Conservation (phyloP, 2,113 vertebrate species). For the Petrocephalus microphthalmus region DNA sequence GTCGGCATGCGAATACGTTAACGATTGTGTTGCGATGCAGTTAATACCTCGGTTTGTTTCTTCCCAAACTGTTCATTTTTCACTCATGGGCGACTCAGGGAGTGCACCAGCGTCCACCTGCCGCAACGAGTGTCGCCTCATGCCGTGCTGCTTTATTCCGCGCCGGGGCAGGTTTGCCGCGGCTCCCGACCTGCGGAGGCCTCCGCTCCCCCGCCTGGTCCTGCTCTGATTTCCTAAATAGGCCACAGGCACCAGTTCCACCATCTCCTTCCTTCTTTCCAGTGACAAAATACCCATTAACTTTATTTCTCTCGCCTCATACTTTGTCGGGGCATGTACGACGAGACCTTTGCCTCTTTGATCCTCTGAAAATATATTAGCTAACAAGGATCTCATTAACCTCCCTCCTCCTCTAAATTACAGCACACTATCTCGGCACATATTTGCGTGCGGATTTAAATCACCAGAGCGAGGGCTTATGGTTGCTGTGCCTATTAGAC, state of each 20-base stretch:
- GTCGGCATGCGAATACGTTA: too few relatives aligned
- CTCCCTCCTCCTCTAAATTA: conserved; percentile 20
- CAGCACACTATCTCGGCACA: conserved; percentile 1
- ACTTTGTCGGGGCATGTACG: conserved; percentile 24
- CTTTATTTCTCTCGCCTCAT: conserved; percentile 15
- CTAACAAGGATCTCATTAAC: conserved; percentile 39
- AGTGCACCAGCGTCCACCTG: neutral
- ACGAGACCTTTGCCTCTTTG: conserved; percentile 27
- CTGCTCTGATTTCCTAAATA: conserved; percentile 28
- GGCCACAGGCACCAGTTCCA: conserved; percentile 14
- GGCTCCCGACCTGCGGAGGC: neutral
- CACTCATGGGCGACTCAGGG: neutral
- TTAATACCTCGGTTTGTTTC: neutral
- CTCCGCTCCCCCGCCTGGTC: conserved; percentile 9
- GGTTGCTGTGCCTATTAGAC: conserved; percentile 5
- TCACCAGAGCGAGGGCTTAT: neutral
- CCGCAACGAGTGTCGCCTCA: neutral
- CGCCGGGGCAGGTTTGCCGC: too few relatives aligned
- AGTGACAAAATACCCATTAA: conserved; percentile 30
- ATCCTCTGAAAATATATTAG: conserved; percentile 32
- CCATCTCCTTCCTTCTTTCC: neutral
- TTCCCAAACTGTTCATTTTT: neutral
- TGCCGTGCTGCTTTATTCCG: too few relatives aligned
- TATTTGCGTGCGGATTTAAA: conserved; percentile 12
- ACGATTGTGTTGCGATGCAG: neutral